Evolutionary conservation across 2,888 invertebrate species (phyloP).

Genomic region (Gari tellinella): DNA sequence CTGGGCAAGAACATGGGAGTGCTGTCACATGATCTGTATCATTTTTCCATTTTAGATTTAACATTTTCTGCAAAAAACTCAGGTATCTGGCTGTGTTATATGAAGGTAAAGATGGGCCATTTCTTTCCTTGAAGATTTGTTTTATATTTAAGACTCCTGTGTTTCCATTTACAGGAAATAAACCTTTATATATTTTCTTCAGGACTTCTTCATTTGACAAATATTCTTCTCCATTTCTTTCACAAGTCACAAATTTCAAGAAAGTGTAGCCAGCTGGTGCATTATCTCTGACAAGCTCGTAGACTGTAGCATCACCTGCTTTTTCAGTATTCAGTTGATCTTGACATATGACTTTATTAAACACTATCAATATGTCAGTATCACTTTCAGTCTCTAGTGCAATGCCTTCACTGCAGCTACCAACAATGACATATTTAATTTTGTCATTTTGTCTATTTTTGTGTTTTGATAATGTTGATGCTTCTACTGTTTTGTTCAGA

Average conservation of each 20-base stretch:
- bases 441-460: not conserved
- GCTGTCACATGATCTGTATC: slow-evolving; percentile 5
- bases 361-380: slow-evolving; percentile 14
- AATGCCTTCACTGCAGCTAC: slow-evolving; percentile 15
- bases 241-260: not conserved
- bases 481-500: not conserved
- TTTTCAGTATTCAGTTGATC: slow-evolving; percentile 3
- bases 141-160: not conserved
- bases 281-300: not conserved
- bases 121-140: slow-evolving; percentile 3
- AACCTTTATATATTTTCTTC: not conserved
- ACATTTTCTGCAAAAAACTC: too few relatives aligned
- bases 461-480: slow-evolving; percentile 8
- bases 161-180: too few relatives aligned
- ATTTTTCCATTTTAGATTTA: not conserved
- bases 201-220: not conserved
- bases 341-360: slow-evolving; percentile 1
- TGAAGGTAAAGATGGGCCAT: slow-evolving; percentile 17
- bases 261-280: slow-evolving; percentile 4
- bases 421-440: slow-evolving; percentile 16
- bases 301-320: not conserved
- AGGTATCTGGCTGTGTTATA: too few relatives aligned
- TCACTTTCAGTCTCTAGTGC: slow-evolving; percentile 7
- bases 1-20: slow-evolving; percentile 7
- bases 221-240: not conserved